Base-by-base conservation (phyloP, 2,888 invertebrate species). In the Cataglyphis altisquamis region DNA sequence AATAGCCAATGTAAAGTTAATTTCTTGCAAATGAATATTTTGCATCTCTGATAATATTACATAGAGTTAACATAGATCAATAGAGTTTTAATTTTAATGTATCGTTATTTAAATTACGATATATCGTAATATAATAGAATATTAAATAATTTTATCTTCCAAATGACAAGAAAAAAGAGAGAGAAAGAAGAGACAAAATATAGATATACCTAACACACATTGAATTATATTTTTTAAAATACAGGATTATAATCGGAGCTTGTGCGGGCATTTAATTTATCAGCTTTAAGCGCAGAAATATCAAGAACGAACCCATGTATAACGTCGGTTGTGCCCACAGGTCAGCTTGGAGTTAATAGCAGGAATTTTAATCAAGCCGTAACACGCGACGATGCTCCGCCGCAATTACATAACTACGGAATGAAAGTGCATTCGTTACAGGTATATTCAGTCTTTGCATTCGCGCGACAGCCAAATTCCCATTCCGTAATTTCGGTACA, bases 391-490 rank as follows among this genome's bases (percentile, higher is more conserved):
- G 45, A 48, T 60, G 36, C 36, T 3, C 36, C 60, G 18, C 18
- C 18, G 72, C 60, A 72, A 72, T 80, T 72, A 80, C 78, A 80
- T 72, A 80, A 60, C 78, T 68, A 39, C 39, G 39, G 10, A 39
- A 78, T 78, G 72, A 80, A 72, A 80, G 72, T 36, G 72, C 72
- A 68, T 70, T 77, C 77, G 55, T 77, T 78, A 70, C 78, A 70
- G 32, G 70, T 21, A 32, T 12, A 68, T 70, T 78, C 72, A 29
- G 45, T 77, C 70, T 68, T 77, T 25, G 60, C 72, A 55, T 80
- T 41, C 77, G 45, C 32, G 57, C 25, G 41, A 57, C 48, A 68
- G 5, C 57, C 29, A 15, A 80, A 80, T 78, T 78, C 21, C 55
- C 77, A 10, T 77, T 41, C 29, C 41, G 72, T 48, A 72, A 72